phyloP scores from a whole-genome alignment of 2,113 vertebrate genomes.

The Azemiops feae region DNA sequence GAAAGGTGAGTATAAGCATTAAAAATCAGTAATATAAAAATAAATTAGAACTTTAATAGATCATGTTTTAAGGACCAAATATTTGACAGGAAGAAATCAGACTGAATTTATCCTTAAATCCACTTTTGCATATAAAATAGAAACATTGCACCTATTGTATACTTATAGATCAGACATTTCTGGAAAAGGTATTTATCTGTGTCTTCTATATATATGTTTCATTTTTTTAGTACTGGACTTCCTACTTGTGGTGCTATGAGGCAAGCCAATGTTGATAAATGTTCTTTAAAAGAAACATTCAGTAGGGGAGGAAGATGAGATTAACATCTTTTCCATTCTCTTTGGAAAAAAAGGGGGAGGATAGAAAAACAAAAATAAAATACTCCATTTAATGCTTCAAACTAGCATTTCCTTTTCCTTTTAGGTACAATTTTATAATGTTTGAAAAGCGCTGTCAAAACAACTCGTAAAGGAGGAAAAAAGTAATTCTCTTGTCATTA shows the following conservation, averaged over 20 bases:
- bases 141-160: neutral
- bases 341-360: neutral
- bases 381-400: slow-evolving; percentile 19
- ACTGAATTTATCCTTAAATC: neutral
- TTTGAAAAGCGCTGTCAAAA: slow-evolving; percentile 63
- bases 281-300: neutral
- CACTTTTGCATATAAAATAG: neutral
- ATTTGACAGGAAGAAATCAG: neutral
- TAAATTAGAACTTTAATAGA: neutral
- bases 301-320: neutral
- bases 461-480: slow-evolving; percentile 44
- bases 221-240: neutral
- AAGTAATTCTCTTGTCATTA: slow-evolving; percentile 48
- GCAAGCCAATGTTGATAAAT: neutral
- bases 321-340: neutral
- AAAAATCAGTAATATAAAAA: neutral
- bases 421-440: slow-evolving; percentile 42
- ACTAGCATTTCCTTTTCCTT: slow-evolving; percentile 49
- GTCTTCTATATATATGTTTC: neutral
- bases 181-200: neutral
- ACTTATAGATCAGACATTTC: neutral
- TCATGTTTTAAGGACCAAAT: neutral
- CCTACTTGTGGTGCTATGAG: neutral
- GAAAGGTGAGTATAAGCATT: neutral
- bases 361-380: neutral